Evolutionary conservation across 1,140 invertebrate species (phyloP).

Genomic region (Lordiphosa mommai): DNA sequence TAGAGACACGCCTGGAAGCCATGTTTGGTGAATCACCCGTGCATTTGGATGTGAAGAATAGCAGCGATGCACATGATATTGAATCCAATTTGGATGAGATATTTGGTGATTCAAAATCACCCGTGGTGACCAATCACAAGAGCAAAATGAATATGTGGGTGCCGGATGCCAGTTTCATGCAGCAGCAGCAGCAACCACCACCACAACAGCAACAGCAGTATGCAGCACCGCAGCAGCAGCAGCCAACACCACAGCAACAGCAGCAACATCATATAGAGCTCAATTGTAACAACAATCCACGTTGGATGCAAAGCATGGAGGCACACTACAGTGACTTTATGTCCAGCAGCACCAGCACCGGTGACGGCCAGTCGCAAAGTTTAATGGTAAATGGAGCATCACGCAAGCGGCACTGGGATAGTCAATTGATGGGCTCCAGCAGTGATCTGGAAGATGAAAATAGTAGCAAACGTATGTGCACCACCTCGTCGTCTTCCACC

Average conservation of each 20-base stretch:
- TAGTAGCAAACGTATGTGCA: conserved; percentile 66
- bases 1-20: conserved; percentile 76
- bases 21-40: conserved; percentile 79
- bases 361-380: conserved; percentile 30
- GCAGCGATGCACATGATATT: conserved; percentile 63
- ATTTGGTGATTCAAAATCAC: conserved; percentile 72
- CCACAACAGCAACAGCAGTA: conserved; percentile 24
- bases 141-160: conserved; percentile 64
- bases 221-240: conserved; percentile 24
- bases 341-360: conserved; percentile 32
- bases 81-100: conserved; percentile 76
- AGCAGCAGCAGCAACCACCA: conserved; percentile 31
- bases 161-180: conserved; percentile 43
- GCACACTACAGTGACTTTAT: conserved; percentile 70
- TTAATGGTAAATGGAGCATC: conserved; percentile 46
- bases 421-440: conserved; percentile 63
- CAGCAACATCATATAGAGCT: conserved; percentile 70
- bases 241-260: conserved; percentile 23
- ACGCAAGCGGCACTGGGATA: conserved; percentile 72
- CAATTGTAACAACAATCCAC: conserved; percentile 69
- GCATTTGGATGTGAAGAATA: conserved; percentile 64
- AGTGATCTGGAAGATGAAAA: conserved; percentile 64
- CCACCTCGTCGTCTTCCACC: conserved; percentile 55
- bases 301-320: conserved; percentile 78
- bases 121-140: conserved; percentile 37